phyloP scores from a whole-genome alignment of 1,140 invertebrate species.

The Drosophila rhopaloa region DNA sequence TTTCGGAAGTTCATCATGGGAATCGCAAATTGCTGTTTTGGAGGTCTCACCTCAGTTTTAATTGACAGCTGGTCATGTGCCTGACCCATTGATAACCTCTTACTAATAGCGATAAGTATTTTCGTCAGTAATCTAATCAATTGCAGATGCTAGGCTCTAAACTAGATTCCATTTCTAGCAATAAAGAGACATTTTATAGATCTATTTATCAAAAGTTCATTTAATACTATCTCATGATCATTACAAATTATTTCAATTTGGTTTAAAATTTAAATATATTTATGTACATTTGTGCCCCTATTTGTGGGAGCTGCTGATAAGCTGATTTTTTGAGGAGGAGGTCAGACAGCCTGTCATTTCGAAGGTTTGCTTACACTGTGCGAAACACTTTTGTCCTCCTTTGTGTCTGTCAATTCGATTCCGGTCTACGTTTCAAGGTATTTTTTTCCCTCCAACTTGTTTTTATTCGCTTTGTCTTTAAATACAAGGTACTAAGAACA shows the following conservation, averaged over 20 bases:
- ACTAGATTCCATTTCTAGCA: conserved; percentile 15
- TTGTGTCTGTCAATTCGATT: conserved; percentile 27
- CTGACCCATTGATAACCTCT: conserved; percentile 32
- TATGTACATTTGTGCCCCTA: conserved; percentile 1
- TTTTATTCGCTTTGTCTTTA: neutral
- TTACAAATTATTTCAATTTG: conserved; percentile 26
- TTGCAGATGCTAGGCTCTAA: conserved; percentile 12
- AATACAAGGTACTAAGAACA: too few relatives aligned
- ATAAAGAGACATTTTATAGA: conserved; percentile 52
- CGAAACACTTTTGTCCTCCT: conserved; percentile 21
- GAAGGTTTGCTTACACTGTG: conserved; percentile 75
- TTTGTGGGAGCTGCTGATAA: conserved; percentile 64
- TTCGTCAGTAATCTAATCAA: conserved; percentile 28
- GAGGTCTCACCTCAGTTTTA: conserved; percentile 12
- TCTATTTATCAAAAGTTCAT: conserved; percentile 32
- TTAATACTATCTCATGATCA: conserved; percentile 9
- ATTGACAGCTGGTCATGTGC: conserved; percentile 36
- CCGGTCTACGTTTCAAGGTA: conserved; percentile 43
- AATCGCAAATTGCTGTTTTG: neutral
- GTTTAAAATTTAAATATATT: conserved; percentile 3
- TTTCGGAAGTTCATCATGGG: conserved; percentile 23
- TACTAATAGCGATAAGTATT: conserved; percentile 3
- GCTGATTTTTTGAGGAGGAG: conserved; percentile 34
- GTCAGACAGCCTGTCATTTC: conserved; percentile 31
- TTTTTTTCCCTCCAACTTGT: neutral